Evolutionary conservation across 2,797 vertebrate species (phyloP), one percentile per base, ranked within the genome.

Genomic region (Oreortyx pictus): DNA sequence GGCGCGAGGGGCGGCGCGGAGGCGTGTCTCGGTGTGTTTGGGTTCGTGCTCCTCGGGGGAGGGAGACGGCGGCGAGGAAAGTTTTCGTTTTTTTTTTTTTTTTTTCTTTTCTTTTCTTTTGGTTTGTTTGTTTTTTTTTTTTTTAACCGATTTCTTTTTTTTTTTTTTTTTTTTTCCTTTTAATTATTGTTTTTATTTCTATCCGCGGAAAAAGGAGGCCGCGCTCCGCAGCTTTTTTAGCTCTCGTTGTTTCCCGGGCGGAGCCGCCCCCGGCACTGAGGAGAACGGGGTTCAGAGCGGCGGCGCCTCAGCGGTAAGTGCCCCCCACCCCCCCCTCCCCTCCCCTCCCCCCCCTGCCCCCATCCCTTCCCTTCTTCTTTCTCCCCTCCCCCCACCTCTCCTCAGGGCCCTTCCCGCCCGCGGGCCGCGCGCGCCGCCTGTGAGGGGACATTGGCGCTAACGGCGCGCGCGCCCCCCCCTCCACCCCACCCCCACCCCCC

Each of bases 11-110:
- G 82, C 95, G 92, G 87, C 0, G 59, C 71, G 89, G 91, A 60
- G 97, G 97, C 68, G 96, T 97, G 96, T 73, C 77, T 81, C 70
- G 24, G 89, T 96, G 97, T 97, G 97, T 97, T 98, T 97, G 97
- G 97, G 97, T 97, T 98, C 91, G 97, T 97, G 97, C 96, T 97
- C 95, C 96, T 94, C 90, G 95, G 97, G 97, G 97, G 97, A 96
- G 95, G 89, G 96, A 88, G 97, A 96, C 93, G 95, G 90, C 86
- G 73, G 92, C 95, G 97, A 96, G 97, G 97, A 97, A 97, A 97
- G 97, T 98, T 97, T 96, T 95, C n/a, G 37, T 95, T 93, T 95
- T 95, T 90, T 79, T 93, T 87, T 90, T 90, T 89, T 90, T 61
- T 39, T 50, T 50, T 27, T 50, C 25, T 50, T 25, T 49, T 50